Percentiles rank a stretch among this genome's conserved stretches.
Conservation (phyloP, 2,113 vertebrate species). For the Gila orcuttii region DNA sequence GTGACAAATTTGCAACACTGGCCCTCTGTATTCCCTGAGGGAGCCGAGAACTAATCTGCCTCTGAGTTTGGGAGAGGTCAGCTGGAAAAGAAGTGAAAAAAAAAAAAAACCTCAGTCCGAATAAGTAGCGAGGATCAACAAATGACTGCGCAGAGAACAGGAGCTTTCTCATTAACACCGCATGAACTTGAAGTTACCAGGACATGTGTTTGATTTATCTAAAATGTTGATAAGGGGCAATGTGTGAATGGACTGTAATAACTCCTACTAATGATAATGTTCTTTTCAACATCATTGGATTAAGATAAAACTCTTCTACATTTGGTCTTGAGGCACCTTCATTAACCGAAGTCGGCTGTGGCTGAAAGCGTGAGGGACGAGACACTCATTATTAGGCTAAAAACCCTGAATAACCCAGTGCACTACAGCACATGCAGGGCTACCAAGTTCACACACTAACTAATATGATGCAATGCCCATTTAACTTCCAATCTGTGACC, state of each 20-base stretch:
- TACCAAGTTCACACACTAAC: background rate
- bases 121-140: conserved; percentile 60
- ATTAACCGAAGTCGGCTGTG: conserved; percentile 1
- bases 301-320: conserved; percentile 25
- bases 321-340: conserved; percentile 23
- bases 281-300: conserved; percentile 30
- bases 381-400: conserved; percentile 12
- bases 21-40: conserved; percentile 69
- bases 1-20: conserved; percentile 81
- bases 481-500: background rate
- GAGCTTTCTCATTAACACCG: conserved; percentile 16
- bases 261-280: conserved; percentile 31
- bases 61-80: conserved; percentile 72
- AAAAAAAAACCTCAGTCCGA: conserved; percentile 50
- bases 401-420: background rate
- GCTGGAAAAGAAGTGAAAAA: conserved; percentile 70
- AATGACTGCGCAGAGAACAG: conserved; percentile 15
- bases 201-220: conserved; percentile 30
- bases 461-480: background rate
- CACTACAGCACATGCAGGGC: background rate
- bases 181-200: background rate
- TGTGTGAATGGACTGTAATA: conserved; percentile 30
- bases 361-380: background rate
- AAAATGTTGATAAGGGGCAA: conserved; percentile 15
- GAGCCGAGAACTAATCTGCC: conserved; percentile 68